Percentiles rank a stretch among this genome's conserved stretches.
These are phyloP conservation scores for Nasalis larvatus DNA, from an alignment of 2,113 vertebrate genomes.

Conservation along the genomic window DNA sequence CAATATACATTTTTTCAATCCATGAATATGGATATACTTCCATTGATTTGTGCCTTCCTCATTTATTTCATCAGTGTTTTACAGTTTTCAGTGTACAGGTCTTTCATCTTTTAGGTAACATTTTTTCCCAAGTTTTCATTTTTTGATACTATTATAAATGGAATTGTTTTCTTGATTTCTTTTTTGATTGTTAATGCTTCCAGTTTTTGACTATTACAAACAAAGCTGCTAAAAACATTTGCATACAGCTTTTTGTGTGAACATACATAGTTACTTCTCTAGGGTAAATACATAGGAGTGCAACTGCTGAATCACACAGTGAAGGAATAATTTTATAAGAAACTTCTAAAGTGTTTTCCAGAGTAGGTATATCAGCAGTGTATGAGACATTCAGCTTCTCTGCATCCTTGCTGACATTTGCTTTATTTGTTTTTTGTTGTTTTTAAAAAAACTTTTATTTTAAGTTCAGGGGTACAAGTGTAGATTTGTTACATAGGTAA, in stretches of 20 bases:
- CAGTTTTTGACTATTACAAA: constrained; percentile 36
- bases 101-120: not conserved
- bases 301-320: not conserved
- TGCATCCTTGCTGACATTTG: not conserved
- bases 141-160: not conserved
- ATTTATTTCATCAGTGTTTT: not conserved
- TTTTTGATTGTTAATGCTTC: not conserved
- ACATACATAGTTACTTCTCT: not conserved
- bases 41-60: not conserved
- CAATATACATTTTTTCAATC: not conserved
- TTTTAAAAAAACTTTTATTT: too few species aligned
- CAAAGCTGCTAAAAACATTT: constrained; percentile 29
- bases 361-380: not conserved
- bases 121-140: not conserved
- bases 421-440: too few species aligned
- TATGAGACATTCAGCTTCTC: not conserved
- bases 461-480: too few species aligned
- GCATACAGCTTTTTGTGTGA: not conserved
- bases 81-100: not conserved
- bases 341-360: constrained; percentile 11
- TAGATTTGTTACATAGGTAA: too few species aligned
- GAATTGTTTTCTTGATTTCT: not conserved
- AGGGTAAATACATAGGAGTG: not conserved
- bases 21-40: not conserved
- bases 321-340: not conserved